Conservation (phyloP, 2,797 vertebrate genomes). For the Bovichtus variegatus region DNA sequence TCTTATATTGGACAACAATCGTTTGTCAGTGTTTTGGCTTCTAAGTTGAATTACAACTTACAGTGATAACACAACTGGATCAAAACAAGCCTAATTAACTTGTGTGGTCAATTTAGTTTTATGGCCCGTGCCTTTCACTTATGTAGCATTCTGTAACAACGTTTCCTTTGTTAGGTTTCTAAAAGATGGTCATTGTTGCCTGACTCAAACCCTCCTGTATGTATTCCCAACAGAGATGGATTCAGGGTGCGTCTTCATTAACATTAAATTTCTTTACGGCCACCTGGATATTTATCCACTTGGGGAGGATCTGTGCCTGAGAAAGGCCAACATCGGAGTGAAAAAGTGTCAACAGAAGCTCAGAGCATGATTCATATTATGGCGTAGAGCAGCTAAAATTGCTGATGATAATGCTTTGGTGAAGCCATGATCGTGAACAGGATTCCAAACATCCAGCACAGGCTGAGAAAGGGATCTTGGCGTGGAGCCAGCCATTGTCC, state of each 20-base stretch:
- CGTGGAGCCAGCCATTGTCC: slow-evolving; percentile 31
- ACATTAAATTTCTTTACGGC: background rate
- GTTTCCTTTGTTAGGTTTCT: slow-evolving; percentile 42
- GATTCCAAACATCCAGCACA: slow-evolving; percentile 11
- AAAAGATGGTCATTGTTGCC: slow-evolving; percentile 63
- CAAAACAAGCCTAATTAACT: slow-evolving; percentile 23
- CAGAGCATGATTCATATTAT: background rate
- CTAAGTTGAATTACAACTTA: background rate
- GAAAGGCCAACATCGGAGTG: background rate
- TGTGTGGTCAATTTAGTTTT: slow-evolving; percentile 11
- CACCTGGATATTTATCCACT: slow-evolving; percentile 3
- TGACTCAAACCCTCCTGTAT: slow-evolving; percentile 9
- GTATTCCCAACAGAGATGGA: slow-evolving; percentile 11
- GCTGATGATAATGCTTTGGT: background rate
- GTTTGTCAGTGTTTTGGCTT: background rate
- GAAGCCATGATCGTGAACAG: slow-evolving; percentile 7
- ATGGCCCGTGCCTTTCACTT: slow-evolving; percentile 7
- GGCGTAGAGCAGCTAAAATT: background rate
- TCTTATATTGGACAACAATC: background rate
- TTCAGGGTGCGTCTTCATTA: background rate
- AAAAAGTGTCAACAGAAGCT: slow-evolving; percentile 1
- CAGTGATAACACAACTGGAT: background rate
- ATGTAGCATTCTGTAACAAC: slow-evolving; percentile 33
- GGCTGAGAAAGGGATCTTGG: slow-evolving; percentile 9
- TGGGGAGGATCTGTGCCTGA: background rate